Evolutionary conservation across 2,113 vertebrate species (phyloP).

Genomic region (Morphnarchus princeps): DNA sequence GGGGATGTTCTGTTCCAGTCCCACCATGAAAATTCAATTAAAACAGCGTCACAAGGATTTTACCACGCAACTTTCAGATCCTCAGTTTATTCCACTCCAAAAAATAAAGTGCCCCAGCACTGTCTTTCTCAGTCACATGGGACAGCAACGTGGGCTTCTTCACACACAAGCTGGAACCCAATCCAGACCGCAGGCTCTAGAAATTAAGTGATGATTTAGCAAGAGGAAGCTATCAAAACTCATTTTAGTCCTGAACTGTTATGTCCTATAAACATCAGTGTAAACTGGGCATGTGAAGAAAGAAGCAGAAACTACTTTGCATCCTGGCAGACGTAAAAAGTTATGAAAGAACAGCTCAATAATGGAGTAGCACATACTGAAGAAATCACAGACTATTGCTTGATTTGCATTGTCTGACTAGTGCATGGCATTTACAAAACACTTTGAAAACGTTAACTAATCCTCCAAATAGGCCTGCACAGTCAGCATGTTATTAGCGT

Average conservation of each 20-base stretch:
- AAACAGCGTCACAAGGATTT: neutral
- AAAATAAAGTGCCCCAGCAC: neutral
- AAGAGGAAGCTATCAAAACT: neutral
- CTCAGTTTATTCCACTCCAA: neutral
- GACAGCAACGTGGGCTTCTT: fast-evolving
- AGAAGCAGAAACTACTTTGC: neutral
- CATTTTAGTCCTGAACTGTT: neutral
- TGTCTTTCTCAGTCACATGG: no score
- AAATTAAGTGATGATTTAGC: neutral
- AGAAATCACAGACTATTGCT: neutral
- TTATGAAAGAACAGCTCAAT: neutral
- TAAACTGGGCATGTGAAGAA: neutral
- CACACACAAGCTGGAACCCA: neutral
- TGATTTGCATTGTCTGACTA: neutral
- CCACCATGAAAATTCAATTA: neutral
- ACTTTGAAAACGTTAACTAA: neutral
- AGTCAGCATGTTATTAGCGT: fast-evolving
- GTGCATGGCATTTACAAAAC: neutral
- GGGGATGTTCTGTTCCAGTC: neutral
- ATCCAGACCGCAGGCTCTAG: neutral
- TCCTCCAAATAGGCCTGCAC: neutral
- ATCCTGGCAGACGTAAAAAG: neutral
- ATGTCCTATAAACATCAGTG: neutral
- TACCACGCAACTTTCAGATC: neutral
- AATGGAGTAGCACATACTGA: neutral